Evolutionary conservation across 2,113 vertebrate genomes (phyloP), one percentile per base, ranked within the genome.

Genomic region (Myotis davidii): DNA sequence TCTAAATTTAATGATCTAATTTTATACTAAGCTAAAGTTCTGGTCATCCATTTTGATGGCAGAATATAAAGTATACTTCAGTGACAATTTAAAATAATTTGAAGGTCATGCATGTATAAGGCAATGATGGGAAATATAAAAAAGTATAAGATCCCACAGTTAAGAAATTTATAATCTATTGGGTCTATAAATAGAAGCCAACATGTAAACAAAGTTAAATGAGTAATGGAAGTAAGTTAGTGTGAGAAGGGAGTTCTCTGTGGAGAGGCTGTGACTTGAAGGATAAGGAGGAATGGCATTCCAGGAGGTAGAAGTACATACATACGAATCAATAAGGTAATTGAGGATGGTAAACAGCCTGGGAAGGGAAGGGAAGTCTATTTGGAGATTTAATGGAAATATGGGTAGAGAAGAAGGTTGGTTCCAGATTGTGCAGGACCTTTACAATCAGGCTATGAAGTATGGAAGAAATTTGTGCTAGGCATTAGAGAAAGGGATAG

Each of bases 31-130:
- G 13, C 27, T 42, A 67, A 50, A 56, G 6, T 72, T 54, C 64
- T 77, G 54, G 32, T 92, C n/a, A 50, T 87, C 94, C 42, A 77
- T 78, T 96, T 92, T 96, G n/a, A 52, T 48, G 52, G 9, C 29
- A 85, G 61, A 90, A 59, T 70, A 37, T 45, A 48, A 96, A 9
- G 37, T 85, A 45, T 88, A 65, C 12, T 32, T 94, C 13, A 74
- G 2, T 61, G 59, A 86, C 45, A 94, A 45, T 95, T 90, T 73
- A 90, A 23, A 88, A 6, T 90, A n/a, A 82, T 88, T 97, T 88
- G 21, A 84, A 94, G 17, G 18, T 89, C 2, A 14, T 61, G 1
- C 2, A 17, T 54, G 0, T 56, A 20, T 64, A 85, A 87, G 79
- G 14, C 27, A 67, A 2, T 82, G 27, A 73, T 74, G 59, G 25